phyloP scores from a whole-genome alignment of 2,888 invertebrate genomes.

The Archips crataeganus region DNA sequence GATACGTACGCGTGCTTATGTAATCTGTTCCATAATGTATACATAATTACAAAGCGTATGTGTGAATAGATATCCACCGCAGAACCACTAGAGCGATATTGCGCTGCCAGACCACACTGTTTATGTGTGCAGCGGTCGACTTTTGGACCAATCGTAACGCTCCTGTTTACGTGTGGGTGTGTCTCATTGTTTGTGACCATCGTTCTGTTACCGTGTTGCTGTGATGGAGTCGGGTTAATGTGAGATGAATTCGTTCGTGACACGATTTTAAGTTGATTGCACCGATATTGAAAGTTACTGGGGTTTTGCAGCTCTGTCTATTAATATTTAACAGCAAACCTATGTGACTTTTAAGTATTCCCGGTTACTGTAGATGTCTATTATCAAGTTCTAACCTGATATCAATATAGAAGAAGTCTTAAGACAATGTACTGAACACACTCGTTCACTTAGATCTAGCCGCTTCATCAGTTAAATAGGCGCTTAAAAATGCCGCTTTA shows the following conservation, averaged over 20 bases:
- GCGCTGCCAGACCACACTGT: slow-evolving; percentile 66
- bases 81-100: slow-evolving; percentile 69
- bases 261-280: slow-evolving; percentile 17
- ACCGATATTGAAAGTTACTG: neutral
- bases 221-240: slow-evolving; percentile 22
- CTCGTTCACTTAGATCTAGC: slow-evolving; percentile 3
- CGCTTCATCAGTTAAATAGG: slow-evolving; percentile 23
- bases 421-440: neutral
- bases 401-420: neutral
- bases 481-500: slow-evolving; percentile 13
- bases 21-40: slow-evolving; percentile 10
- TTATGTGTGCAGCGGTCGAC: slow-evolving; percentile 64
- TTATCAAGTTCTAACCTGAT: no score
- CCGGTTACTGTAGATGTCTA: neutral
- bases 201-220: slow-evolving; percentile 37
- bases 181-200: slow-evolving; percentile 60
- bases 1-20: neutral
- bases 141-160: slow-evolving; percentile 61
- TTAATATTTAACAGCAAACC: neutral
- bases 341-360: neutral
- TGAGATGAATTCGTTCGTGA: slow-evolving; percentile 13
- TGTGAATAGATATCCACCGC: slow-evolving; percentile 63
- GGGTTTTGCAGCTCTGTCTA: neutral
- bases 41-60: slow-evolving; percentile 43
- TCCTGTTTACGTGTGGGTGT: slow-evolving; percentile 53